These are phyloP conservation scores for Philopedon plagiatum DNA, from an alignment of 2,888 invertebrate genomes.

Conservation along the genomic window DNA sequence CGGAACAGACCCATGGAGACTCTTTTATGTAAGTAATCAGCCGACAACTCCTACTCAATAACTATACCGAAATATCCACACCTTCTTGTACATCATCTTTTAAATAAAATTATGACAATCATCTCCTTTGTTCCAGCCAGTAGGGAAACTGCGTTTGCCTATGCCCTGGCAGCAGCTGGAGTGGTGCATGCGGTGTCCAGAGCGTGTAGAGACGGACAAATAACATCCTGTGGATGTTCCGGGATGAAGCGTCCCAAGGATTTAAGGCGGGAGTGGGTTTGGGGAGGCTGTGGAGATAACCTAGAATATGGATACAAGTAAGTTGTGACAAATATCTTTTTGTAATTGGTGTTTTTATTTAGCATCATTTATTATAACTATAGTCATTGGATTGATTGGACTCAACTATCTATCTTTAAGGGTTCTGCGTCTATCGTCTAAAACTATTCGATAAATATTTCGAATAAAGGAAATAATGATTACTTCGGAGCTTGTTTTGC, in stretches of 20 bases:
- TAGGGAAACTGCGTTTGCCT: conserved; percentile 91
- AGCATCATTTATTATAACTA: too few species aligned
- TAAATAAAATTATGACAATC: conserved; percentile 11
- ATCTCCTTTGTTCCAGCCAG: conserved; percentile 73
- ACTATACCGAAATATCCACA: neutral
- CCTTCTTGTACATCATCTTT: neutral
- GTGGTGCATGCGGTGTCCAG: conserved; percentile 91
- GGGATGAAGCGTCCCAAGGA: conserved; percentile 85
- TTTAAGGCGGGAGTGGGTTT: conserved; percentile 93
- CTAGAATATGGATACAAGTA: conserved; percentile 95
- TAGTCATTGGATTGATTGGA: too few species aligned
- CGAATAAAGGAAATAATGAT: too few species aligned
- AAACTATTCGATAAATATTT: too few species aligned
- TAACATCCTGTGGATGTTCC: conserved; percentile 93
- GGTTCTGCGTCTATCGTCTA: too few species aligned
- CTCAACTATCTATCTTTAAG: too few species aligned
- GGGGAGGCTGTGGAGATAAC: conserved; percentile 99
- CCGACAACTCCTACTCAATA: too few species aligned
- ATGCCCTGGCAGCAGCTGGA: conserved; percentile 90
- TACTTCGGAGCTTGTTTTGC: too few species aligned
- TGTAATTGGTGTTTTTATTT: too few species aligned
- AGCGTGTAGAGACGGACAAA: conserved; percentile 91
- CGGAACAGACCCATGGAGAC: too few species aligned
- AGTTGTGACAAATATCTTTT: conserved; percentile 61
- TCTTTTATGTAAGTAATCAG: too few species aligned